Conservation (phyloP, 2,113 vertebrate genomes). For the Carlito syrichta region DNA sequence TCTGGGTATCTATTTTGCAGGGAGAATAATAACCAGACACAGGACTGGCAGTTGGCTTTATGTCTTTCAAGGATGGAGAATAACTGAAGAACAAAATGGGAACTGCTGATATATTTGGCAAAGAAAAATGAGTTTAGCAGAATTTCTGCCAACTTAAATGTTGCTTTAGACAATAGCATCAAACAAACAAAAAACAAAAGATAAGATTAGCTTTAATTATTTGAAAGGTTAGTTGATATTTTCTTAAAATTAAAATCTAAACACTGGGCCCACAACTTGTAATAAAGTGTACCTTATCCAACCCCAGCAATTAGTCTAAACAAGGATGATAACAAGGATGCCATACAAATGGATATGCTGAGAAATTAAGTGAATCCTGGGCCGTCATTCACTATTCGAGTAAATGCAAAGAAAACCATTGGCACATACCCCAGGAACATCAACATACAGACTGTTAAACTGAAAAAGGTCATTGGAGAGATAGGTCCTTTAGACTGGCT, state of each 20-base stretch:
- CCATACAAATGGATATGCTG: background rate
- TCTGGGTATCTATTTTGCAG: background rate
- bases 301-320: background rate
- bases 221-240: background rate
- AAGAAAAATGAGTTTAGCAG: conserved; percentile 5
- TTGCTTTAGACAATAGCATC: background rate
- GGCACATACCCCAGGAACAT: background rate
- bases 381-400: background rate
- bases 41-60: background rate
- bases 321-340: background rate
- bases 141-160: conserved; percentile 25
- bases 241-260: background rate
- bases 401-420: background rate
- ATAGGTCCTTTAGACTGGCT: background rate
- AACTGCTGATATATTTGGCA: background rate
- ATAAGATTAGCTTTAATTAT: background rate
- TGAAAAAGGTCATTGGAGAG: background rate
- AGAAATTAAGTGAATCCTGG: background rate
- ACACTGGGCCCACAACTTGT: background rate
- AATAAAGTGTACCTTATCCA: background rate
- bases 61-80: background rate
- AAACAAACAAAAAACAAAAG: background rate
- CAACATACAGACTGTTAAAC: background rate
- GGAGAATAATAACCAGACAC: background rate
- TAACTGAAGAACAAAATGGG: background rate